A percentile compares a stretch with the other conserved stretches of the same genome.
phyloP scores from a whole-genome alignment of 2,888 invertebrate genomes.

The Malacosoma neustria region DNA sequence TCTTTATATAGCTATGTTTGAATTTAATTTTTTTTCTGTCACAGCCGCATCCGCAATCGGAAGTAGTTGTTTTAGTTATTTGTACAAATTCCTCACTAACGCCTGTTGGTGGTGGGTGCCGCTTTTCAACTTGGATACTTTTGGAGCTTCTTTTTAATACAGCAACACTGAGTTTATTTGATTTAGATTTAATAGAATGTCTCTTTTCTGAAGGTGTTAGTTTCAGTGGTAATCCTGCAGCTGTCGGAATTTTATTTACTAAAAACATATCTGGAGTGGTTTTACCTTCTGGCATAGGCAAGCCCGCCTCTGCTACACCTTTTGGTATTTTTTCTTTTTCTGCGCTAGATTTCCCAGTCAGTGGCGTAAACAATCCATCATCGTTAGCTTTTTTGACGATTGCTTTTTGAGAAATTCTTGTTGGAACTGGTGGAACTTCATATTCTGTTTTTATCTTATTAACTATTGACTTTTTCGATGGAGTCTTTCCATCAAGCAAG shows the following conservation, averaged over 20 bases:
- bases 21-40: constrained; percentile 53
- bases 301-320: constrained; percentile 28
- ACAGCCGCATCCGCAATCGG: constrained; percentile 48
- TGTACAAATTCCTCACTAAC: constrained; percentile 35
- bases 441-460: constrained; percentile 16
- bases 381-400: constrained; percentile 26
- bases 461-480: constrained; percentile 17
- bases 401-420: constrained; percentile 27
- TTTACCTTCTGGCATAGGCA: constrained; percentile 34
- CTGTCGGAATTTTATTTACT: constrained; percentile 24
- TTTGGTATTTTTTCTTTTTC: constrained; percentile 33
- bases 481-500: constrained; percentile 25
- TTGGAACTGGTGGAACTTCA: constrained; percentile 22
- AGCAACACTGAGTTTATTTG: constrained; percentile 22
- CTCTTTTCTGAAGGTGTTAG: constrained; percentile 30
- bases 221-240: constrained; percentile 20
- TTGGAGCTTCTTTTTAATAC: constrained; percentile 11
- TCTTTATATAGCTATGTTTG: constrained; percentile 52
- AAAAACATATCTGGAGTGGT: constrained; percentile 33
- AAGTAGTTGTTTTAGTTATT: constrained; percentile 39
- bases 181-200: constrained; percentile 26
- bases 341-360: constrained; percentile 25
- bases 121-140: constrained; percentile 9
- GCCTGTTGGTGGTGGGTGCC: constrained; percentile 13
- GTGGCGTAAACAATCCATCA: constrained; percentile 29